Percentiles rank a stretch among this genome's conserved stretches.
Evolutionary conservation across 2,797 vertebrate genomes (phyloP).

Genomic region (Danio jaintianensis): DNA sequence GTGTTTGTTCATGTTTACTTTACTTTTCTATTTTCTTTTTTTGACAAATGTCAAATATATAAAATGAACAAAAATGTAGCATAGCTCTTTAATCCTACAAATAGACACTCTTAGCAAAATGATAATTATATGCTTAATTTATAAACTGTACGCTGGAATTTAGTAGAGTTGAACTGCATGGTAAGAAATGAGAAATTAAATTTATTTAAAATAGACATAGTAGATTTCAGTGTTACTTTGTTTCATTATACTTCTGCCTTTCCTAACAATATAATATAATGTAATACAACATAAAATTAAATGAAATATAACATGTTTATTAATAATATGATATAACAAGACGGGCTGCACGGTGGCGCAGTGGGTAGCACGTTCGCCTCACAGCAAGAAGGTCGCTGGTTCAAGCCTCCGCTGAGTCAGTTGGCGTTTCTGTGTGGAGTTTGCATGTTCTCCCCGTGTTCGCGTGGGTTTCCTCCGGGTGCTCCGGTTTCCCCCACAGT

Average conservation of each 20-base stretch:
- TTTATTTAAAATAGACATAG: slow-evolving; percentile 1
- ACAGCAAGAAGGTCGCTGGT: too few relatives aligned
- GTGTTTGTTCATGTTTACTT: background rate
- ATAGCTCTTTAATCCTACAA: slow-evolving; percentile 1
- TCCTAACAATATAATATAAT: background rate
- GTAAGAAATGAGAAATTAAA: background rate
- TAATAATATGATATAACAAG: background rate
- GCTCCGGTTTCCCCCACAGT: too few relatives aligned
- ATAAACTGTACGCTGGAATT: slow-evolving; percentile 36
- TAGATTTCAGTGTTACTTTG: background rate
- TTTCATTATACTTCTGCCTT: slow-evolving; percentile 48
- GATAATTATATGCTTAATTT: slow-evolving; percentile 16
- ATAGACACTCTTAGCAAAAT: slow-evolving; percentile 27
- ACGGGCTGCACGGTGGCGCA: too few relatives aligned
- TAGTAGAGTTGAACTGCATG: slow-evolving; percentile 6
- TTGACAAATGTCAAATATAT: background rate
- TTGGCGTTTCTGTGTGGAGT: too few relatives aligned
- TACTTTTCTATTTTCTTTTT: background rate
- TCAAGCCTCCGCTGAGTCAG: too few relatives aligned
- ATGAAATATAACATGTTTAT: background rate
- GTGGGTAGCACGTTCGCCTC: too few relatives aligned
- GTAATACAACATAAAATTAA: too few relatives aligned
- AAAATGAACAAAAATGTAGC: background rate
- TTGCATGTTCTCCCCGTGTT: too few relatives aligned
- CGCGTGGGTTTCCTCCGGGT: too few relatives aligned